Evolutionary conservation across 2,797 vertebrate genomes (phyloP).

Genomic region (Phoxinus dragarum): DNA sequence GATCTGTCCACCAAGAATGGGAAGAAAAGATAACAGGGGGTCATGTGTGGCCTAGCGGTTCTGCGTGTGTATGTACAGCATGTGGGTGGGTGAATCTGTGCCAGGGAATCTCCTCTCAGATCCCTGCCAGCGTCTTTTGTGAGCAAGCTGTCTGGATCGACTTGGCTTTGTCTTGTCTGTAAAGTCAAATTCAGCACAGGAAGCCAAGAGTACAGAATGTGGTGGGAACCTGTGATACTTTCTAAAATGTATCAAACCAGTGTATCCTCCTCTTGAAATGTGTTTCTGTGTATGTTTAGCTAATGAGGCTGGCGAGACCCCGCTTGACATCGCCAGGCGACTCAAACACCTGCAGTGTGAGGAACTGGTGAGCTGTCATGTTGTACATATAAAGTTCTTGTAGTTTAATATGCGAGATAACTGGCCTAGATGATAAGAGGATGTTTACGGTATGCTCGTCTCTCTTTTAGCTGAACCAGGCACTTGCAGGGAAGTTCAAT

Average conservation of each 20-base stretch:
- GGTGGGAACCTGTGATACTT: not conserved
- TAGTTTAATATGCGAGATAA: not conserved
- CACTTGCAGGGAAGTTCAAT: conserved; percentile 93
- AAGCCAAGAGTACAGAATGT: conserved; percentile 3
- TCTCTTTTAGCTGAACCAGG: conserved; percentile 87
- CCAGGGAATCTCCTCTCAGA: conserved; percentile 34
- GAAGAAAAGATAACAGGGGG: conserved; percentile 49
- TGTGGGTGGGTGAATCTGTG: conserved; percentile 51
- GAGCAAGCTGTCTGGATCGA: conserved; percentile 24
- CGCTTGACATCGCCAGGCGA: conserved; percentile 92
- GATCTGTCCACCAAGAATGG: conserved; percentile 61
- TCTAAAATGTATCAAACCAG: not conserved
- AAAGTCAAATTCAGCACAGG: not conserved
- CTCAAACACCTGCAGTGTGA: conserved; percentile 95
- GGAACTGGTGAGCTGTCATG: conserved; percentile 87
- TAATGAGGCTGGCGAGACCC: conserved; percentile 95
- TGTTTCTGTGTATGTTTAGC: conserved; percentile 73
- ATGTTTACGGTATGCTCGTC: not conserved
- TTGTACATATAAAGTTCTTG: not conserved
- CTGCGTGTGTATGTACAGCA: conserved; percentile 53
- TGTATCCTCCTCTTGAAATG: not conserved
- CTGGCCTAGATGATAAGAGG: not conserved
- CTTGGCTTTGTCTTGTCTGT: conserved; percentile 10
- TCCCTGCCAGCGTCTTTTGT: conserved; percentile 32
- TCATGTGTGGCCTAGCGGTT: conserved; percentile 39